Conservation (phyloP, 1,140 invertebrate species). For the Lasioglossum baleicum region DNA sequence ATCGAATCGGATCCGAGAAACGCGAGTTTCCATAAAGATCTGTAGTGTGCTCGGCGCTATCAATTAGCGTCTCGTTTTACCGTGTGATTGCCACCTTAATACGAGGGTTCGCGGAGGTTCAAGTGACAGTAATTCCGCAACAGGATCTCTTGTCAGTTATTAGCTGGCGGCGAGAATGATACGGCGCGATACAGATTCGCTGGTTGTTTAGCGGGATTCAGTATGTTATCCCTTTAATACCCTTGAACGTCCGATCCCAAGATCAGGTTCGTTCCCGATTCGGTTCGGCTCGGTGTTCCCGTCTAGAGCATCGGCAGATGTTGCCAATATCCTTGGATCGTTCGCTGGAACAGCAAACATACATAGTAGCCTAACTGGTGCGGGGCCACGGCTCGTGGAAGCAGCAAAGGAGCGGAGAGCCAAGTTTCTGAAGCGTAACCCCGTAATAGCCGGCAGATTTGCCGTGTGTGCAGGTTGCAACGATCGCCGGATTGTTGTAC, state of each 20-base stretch:
- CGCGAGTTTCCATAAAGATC: too few species aligned
- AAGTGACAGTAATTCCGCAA: neutral
- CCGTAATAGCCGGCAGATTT: constrained; percentile 54
- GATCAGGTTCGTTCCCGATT: constrained; percentile 33
- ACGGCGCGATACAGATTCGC: neutral
- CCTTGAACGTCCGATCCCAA: constrained; percentile 17
- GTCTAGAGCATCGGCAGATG: constrained; percentile 58
- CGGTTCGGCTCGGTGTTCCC: constrained; percentile 7
- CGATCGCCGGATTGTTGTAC: constrained; percentile 45
- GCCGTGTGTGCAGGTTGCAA: constrained; percentile 49
- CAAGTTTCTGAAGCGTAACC: constrained; percentile 57
- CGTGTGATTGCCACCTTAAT: neutral
- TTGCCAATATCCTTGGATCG: constrained; percentile 67
- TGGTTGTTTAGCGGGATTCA: constrained; percentile 17
- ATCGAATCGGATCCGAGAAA: too few species aligned
- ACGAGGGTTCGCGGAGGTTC: neutral
- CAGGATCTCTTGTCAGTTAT: constrained; percentile 21
- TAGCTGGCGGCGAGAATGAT: neutral
- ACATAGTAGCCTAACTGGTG: constrained; percentile 55
- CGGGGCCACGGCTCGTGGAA: constrained; percentile 24
- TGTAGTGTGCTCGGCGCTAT: neutral
- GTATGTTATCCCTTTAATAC: constrained; percentile 25
- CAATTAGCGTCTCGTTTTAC: neutral
- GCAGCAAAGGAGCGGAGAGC: constrained; percentile 56
- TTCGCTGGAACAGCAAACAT: constrained; percentile 63